These are phyloP conservation scores for Xenopus laevis DNA, from an alignment of 2,113 vertebrate genomes.

Conservation along the genomic window DNA sequence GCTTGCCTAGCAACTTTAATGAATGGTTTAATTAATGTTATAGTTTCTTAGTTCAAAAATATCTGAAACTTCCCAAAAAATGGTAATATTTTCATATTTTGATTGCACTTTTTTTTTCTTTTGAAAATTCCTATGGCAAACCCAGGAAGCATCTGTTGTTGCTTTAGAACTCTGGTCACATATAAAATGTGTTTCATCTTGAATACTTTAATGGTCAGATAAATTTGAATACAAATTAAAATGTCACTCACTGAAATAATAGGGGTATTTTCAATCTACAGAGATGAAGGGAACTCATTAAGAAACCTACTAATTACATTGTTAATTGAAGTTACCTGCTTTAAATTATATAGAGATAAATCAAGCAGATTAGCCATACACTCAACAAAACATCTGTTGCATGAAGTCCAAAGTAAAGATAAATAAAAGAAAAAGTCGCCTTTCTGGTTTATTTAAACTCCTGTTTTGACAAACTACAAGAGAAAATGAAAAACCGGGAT, in stretches of 20 bases:
- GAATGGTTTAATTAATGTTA: no score
- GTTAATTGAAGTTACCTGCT: slow-evolving; percentile 54
- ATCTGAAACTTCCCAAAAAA: no score
- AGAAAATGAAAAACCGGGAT: no score
- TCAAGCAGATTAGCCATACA: slow-evolving; percentile 47
- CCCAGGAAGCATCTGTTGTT: slow-evolving; percentile 11
- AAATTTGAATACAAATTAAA: slow-evolving; percentile 20
- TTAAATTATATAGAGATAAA: slow-evolving; percentile 49
- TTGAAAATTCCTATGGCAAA: background rate
- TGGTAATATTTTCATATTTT: no score
- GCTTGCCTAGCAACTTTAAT: no score
- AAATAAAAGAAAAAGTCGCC: slow-evolving; percentile 48
- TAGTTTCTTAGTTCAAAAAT: no score
- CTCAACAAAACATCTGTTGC: slow-evolving; percentile 46
- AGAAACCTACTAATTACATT: slow-evolving; percentile 49
- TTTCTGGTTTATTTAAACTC: slow-evolving; percentile 48
- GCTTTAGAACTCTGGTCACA: background rate
- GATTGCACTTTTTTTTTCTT: background rate
- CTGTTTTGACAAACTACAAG: slow-evolving; percentile 11
- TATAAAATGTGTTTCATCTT: slow-evolving; percentile 24
- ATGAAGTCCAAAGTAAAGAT: slow-evolving; percentile 44
- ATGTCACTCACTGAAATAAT: slow-evolving; percentile 22
- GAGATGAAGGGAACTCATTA: slow-evolving; percentile 51
- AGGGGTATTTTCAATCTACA: slow-evolving; percentile 25
- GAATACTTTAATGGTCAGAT: slow-evolving; percentile 15